A percentile compares a stretch with the other conserved stretches of the same genome.
phyloP scores from a whole-genome alignment of 2,797 vertebrate species.

The Sarcophilus harrisii region DNA sequence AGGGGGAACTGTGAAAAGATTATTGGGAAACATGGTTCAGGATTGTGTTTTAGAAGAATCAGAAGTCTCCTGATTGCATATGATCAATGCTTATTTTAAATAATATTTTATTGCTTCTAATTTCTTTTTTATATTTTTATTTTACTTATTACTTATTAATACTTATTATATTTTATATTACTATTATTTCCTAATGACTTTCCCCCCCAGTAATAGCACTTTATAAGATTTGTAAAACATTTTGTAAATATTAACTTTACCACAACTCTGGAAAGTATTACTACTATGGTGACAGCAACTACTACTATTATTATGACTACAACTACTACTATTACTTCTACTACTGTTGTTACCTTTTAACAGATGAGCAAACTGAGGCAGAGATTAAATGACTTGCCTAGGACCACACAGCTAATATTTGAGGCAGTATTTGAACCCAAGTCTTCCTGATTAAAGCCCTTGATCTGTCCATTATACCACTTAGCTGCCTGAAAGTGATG shows the following conservation, averaged over 20 bases:
- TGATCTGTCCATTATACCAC: background rate
- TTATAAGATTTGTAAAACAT: background rate
- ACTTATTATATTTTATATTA: background rate
- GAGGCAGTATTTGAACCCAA: background rate
- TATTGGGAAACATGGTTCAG: background rate
- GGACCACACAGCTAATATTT: background rate
- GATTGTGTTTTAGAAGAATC: background rate
- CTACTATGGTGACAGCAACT: too few species aligned
- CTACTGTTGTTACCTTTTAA: background rate
- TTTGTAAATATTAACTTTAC: background rate
- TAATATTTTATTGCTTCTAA: background rate
- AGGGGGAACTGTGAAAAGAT: background rate
- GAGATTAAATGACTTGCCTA: background rate
- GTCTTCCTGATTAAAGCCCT: background rate
- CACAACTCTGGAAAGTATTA: background rate
- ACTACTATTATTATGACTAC: too few species aligned
- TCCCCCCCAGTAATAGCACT: background rate
- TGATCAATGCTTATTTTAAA: background rate
- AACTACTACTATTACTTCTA: background rate
- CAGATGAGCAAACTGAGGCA: background rate
- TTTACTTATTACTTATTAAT: too few species aligned
- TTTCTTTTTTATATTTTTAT: background rate
- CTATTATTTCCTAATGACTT: background rate
- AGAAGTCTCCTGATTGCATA: background rate
- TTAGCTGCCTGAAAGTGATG: background rate